Evolutionary conservation across 2,888 invertebrate species (phyloP), one percentile per base, ranked within the genome.

Genomic region (Antitype chi): DNA sequence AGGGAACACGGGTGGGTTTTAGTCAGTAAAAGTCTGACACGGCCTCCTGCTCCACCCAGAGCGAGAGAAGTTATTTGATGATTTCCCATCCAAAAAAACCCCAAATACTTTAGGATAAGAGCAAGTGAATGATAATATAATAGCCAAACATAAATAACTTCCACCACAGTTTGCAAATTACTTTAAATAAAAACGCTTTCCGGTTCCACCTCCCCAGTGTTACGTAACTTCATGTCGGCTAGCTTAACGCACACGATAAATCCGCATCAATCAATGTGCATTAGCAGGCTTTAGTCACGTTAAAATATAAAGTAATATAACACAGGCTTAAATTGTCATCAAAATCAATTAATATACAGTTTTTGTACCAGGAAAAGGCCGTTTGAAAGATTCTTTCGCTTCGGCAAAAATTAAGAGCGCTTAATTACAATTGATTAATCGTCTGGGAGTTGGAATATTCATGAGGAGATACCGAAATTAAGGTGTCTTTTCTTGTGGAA

Each of bases 371-470:
- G 62, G 47, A 79, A 70, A 78, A 52, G 7, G 3, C 17, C 43
- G 67, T 52, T 70, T 25, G 0, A 20, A 70, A 73, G 17, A 69
- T 28, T 70, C 25, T 32, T 64, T 20, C 32, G n/a, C 32, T 60
- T 67, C 52, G n/a, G 49, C 77, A 68, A 72, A 80, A 78, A 80
- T 74, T 77, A 74, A 74, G 57, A 75, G 43, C 43, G 72, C 71
- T 52, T 85, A 85, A 85, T 77, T 77, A 75, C 63, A 85, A 82
- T 74, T 85, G 72, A 82, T 85, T 78, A 78, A 78, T 78, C 38
- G 66, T 66, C 47, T 32, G 69, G 43, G 59, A 59, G 17, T 63
- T 60, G 38, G 71, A 74, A 67, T 80, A 81, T 80, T 80, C 52
- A 81, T 64, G 76, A 70, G 38, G 52, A 43, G 43, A 47, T 53